These are phyloP conservation scores for Brachyhypopomus occidentalis DNA, from an alignment of 2,113 vertebrate species.

Conservation along the genomic window DNA sequence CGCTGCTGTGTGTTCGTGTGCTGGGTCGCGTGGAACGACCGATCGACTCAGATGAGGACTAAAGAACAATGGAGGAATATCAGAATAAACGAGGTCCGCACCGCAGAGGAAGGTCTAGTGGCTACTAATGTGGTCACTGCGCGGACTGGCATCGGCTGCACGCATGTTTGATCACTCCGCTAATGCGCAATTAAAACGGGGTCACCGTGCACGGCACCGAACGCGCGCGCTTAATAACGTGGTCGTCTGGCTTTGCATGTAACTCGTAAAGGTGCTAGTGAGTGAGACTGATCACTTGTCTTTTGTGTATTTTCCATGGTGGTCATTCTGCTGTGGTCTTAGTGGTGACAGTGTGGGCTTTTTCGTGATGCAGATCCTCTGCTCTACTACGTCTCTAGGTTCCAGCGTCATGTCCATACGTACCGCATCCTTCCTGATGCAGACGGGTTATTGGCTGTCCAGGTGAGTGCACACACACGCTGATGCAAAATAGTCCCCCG, in stretches of 20 bases:
- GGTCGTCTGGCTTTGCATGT: not conserved
- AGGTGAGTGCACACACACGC: constrained; percentile 71
- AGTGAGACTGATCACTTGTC: not conserved
- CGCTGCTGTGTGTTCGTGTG: not conserved
- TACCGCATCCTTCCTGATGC: constrained; percentile 85
- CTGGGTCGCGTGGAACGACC: not conserved
- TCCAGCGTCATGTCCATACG: constrained; percentile 83
- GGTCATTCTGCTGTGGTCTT: not conserved
- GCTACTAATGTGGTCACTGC: not conserved
- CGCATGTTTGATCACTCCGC: not conserved
- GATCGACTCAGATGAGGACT: not conserved
- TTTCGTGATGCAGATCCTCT: not conserved
- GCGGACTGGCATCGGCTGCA: not conserved
- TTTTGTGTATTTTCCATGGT: not conserved
- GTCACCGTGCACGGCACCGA: no score
- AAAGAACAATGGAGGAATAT: not conserved
- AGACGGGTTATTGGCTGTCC: constrained; percentile 83
- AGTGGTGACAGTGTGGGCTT: not conserved
- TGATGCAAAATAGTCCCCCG: no score
- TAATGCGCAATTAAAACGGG: not conserved
- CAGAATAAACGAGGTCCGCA: not conserved
- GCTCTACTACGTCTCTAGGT: constrained; percentile 68
- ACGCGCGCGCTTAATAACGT: not conserved
- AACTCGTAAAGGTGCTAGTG: not conserved
- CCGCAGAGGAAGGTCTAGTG: not conserved